Evolutionary conservation across 2,797 vertebrate species (phyloP).

Genomic region (Crax fasciolata): DNA sequence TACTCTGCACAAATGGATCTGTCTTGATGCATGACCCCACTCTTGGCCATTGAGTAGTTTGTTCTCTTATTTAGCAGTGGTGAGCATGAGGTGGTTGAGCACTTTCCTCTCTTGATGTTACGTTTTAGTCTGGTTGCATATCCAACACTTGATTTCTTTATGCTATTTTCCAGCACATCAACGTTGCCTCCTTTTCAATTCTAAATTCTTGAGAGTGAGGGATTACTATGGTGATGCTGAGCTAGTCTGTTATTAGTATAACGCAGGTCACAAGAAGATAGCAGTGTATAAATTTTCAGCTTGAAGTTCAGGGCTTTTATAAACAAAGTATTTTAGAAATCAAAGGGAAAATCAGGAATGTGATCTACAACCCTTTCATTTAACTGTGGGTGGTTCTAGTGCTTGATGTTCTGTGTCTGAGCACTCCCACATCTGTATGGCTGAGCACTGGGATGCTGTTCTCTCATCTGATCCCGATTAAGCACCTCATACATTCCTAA

Average conservation of each 20-base stretch:
- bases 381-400: neutral
- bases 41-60: neutral
- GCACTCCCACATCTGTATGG: neutral
- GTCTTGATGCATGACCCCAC: fast-evolving
- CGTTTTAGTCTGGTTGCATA: neutral
- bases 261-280: neutral
- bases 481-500: constrained; percentile 43
- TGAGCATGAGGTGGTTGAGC: neutral
- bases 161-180: neutral
- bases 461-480: constrained; percentile 25
- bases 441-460: neutral
- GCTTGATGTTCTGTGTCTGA: neutral
- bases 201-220: neutral
- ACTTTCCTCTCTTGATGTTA: neutral
- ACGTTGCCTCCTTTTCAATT: neutral
- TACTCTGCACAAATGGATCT: neutral
- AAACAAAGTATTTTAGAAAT: neutral
- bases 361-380: neutral
- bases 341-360: neutral
- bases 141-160: neutral
- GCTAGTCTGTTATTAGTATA: fast-evolving
- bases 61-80: neutral
- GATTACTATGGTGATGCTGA: neutral
- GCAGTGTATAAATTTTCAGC: neutral
- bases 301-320: neutral